These are phyloP conservation scores for Haliclystus octoradiatus DNA, from an alignment of 30 jellyfish, hydroid and myxozoan species.

Conservation along the genomic window DNA sequence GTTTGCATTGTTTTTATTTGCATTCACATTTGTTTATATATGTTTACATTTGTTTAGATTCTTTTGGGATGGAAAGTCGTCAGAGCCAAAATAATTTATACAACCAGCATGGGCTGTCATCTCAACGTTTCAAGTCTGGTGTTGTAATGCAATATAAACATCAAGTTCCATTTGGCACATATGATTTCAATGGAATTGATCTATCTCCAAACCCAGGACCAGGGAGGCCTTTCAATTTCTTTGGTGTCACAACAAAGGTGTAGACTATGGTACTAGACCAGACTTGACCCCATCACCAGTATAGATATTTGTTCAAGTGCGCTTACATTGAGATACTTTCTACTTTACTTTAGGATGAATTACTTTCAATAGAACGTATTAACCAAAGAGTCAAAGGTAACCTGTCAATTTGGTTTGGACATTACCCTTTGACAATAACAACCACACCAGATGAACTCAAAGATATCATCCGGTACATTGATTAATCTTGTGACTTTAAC, in stretches of 20 bases:
- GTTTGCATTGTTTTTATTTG: too few species aligned
- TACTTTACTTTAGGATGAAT: too few species aligned
- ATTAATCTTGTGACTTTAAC: too few species aligned
- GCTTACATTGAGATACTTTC: not conserved
- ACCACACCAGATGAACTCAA: slow-evolving; percentile 54
- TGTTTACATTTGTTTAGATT: slow-evolving; percentile 37
- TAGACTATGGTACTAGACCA: not conserved
- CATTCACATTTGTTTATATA: too few species aligned
- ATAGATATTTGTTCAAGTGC: not conserved
- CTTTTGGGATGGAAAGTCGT: slow-evolving; percentile 50
- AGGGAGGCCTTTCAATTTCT: slow-evolving; percentile 83
- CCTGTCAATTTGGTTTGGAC: slow-evolving; percentile 88
- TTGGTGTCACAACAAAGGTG: slow-evolving; percentile 72
- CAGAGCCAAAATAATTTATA: slow-evolving; percentile 18
- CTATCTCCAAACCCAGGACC: slow-evolving; percentile 94
- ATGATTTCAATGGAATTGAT: slow-evolving; percentile 81
- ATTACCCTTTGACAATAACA: slow-evolving; percentile 75
- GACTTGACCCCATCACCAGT: not conserved
- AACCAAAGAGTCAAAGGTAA: slow-evolving; percentile 10
- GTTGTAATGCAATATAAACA: slow-evolving; percentile 30
- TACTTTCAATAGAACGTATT: slow-evolving; percentile 2
- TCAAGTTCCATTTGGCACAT: slow-evolving; percentile 46
- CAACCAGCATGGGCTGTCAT: slow-evolving; percentile 32
- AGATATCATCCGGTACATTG: slow-evolving; percentile 15
- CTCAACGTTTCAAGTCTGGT: slow-evolving; percentile 2